Evolutionary conservation across 2,888 invertebrate species (phyloP), one percentile per base, ranked within the genome.

Genomic region (Leucania comma): DNA sequence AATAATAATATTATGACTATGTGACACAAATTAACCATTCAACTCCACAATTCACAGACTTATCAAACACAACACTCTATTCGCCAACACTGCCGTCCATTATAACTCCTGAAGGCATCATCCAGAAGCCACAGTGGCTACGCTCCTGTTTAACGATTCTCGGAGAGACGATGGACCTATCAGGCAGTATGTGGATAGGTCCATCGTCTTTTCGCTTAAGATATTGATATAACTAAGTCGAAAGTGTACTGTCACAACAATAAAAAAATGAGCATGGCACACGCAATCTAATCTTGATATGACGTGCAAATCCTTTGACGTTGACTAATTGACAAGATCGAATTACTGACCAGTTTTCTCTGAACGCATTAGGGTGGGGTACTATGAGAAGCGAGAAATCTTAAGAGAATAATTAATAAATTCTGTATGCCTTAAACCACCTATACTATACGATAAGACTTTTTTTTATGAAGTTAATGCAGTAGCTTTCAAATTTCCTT

Each of bases 211-310:
- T 48, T 8, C 68, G 42, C 61, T 56, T 59, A 68, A 58, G 50
- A 64, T 74, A n/a, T 67, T 57, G 35, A 67, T 73, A 75, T 69
- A 78, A 56, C 57, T 72, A 53, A 83, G 74, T 67, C 78, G 77
- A 84, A 86, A 87, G 82, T 53, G 4, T 22, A 76, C 60, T 78
- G 83, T 82, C 82, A 81, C 74, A 76, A 82, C 75, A 71, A 59
- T 75, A 77, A 78, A 72, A 61, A 87, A 85, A 88, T 86, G 82
- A 88, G 74, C 80, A 63, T 57, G 42, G 53, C 74, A 63, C 92
- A 92, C 89, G 92, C 92, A 80, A 90, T 69, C 51, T 46, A 62
- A 75, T 67, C 67, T 66, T 61, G 35, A 56, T 51, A 61, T 56
- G 70, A 75, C 69, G 76, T 71, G 74, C 53, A 54, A 67, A 71